Conservation (phyloP, 2,888 invertebrate species). For the Apamea anceps region DNA sequence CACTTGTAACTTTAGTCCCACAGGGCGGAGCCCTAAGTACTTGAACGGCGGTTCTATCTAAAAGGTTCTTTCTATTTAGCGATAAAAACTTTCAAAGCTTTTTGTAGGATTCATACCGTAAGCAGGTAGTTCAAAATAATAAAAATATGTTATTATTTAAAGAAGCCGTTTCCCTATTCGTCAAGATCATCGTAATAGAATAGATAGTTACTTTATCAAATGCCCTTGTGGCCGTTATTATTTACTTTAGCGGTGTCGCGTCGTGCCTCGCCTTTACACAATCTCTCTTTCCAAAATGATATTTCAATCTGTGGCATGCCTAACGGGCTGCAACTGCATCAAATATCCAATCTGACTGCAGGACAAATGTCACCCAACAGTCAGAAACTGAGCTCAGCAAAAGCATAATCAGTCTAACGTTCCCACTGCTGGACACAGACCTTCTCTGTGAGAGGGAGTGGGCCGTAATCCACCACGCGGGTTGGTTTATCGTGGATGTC, state of each 20-base stretch:
- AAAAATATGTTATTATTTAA: not conserved
- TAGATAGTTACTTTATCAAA: too few relatives aligned
- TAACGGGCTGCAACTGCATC: too few relatives aligned
- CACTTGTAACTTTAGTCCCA: conserved; percentile 56
- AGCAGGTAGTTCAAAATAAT: not conserved
- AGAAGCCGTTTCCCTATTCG: not conserved
- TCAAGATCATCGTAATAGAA: not conserved
- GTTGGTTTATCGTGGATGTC: not conserved
- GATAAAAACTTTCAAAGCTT: conserved; percentile 46
- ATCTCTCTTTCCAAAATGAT: too few relatives aligned
- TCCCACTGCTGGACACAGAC: not conserved
- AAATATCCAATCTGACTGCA: not conserved
- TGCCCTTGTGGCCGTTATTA: not conserved
- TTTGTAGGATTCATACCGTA: conserved; percentile 17
- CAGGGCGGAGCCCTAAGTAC: conserved; percentile 57
- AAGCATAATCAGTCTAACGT: not conserved
- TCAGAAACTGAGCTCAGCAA: not conserved
- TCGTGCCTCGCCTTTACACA: not conserved
- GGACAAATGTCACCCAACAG: too few relatives aligned
- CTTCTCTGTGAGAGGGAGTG: not conserved
- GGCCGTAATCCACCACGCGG: not conserved
- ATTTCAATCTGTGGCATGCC: not conserved
- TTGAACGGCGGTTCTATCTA: conserved; percentile 40
- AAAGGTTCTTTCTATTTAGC: conserved; percentile 47
- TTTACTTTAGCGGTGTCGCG: not conserved